Evolutionary conservation across 2,113 vertebrate species (phyloP).

Genomic region (Phasianus colchicus): DNA sequence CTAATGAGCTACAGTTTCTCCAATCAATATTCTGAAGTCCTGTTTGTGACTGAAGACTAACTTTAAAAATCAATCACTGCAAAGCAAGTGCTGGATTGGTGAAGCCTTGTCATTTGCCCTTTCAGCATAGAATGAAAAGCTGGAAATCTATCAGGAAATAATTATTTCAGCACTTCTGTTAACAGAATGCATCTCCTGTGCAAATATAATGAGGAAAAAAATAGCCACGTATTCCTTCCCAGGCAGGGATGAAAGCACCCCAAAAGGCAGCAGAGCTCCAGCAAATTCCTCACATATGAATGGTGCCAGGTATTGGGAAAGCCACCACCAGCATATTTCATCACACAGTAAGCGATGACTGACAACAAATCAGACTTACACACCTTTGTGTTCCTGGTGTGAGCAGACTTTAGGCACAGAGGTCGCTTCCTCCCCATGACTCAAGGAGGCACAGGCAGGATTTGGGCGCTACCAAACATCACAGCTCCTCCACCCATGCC

Average conservation of each 20-base stretch:
- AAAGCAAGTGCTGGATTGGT: neutral
- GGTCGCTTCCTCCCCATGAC: neutral
- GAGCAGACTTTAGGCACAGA: neutral
- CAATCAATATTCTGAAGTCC: neutral
- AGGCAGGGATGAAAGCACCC: neutral
- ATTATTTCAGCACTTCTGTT: neutral
- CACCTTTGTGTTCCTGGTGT: neutral
- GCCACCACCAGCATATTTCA: neutral
- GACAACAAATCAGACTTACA: neutral
- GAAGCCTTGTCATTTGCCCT: neutral
- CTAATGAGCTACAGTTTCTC: neutral
- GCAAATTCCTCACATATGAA: neutral
- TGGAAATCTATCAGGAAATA: neutral
- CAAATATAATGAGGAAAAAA: neutral
- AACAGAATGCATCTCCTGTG: neutral
- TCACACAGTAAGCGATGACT: neutral
- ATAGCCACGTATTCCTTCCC: neutral
- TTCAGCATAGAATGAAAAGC: neutral
- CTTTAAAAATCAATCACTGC: neutral
- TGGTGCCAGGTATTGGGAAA: neutral
- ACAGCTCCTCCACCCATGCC: neutral
- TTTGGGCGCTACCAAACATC: neutral
- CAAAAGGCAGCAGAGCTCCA: neutral
- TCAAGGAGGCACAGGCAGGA: accelerated
- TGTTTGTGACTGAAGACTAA: neutral